Conservation (phyloP, 2,888 invertebrate species). For the Drosophila kuntzei region DNA sequence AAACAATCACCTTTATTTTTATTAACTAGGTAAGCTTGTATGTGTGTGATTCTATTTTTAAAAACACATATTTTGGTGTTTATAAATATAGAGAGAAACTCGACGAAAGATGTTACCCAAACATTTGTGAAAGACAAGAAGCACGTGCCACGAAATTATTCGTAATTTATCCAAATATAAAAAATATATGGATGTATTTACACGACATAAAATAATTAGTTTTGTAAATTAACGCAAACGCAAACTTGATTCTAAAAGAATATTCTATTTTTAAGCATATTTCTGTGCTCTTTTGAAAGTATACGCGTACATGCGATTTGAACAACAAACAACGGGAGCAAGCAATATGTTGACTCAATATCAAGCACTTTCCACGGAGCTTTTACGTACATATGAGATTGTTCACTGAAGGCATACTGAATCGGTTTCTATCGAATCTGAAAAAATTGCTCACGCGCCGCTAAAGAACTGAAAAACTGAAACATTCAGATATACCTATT, state of each 20-base stretch:
- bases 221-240: slow-evolving; percentile 3
- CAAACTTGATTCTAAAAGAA: slow-evolving; percentile 1
- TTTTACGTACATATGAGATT: slow-evolving; percentile 51
- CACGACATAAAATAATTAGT: background rate
- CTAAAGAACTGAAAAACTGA: slow-evolving; percentile 14
- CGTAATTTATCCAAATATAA: slow-evolving; percentile 1
- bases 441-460: slow-evolving; percentile 19
- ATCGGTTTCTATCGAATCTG: slow-evolving; percentile 28
- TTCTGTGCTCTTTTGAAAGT: slow-evolving; percentile 37
- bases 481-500: slow-evolving; percentile 1
- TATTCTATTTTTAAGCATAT: slow-evolving; percentile 42
- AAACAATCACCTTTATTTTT: slow-evolving; percentile 33
- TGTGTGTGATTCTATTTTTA: slow-evolving; percentile 57
- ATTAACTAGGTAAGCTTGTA: slow-evolving; percentile 31
- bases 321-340: slow-evolving; percentile 28
- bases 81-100: slow-evolving; percentile 48
- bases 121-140: slow-evolving; percentile 24
- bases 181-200: background rate
- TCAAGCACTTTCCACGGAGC: slow-evolving; percentile 43
- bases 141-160: slow-evolving; percentile 46
- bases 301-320: slow-evolving; percentile 17
- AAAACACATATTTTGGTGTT: slow-evolving; percentile 43
- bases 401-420: slow-evolving; percentile 53
- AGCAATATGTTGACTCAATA: slow-evolving; percentile 29
- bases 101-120: slow-evolving; percentile 31